Evolutionary conservation across 2,888 invertebrate genomes (phyloP), one percentile per base, ranked within the genome.

Genomic region (Drosophila meridiana): DNA sequence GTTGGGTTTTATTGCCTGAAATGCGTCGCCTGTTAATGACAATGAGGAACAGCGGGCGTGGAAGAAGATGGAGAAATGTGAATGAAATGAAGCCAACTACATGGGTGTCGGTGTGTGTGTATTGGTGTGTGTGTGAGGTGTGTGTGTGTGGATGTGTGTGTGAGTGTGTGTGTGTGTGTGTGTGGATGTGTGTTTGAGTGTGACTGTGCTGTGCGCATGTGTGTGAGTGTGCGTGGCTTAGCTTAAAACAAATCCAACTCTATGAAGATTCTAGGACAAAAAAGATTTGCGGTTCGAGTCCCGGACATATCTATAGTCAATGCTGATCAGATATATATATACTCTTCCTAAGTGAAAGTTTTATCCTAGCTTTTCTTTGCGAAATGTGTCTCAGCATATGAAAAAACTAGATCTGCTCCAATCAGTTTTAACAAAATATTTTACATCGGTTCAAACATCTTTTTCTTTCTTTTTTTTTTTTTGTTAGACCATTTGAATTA

Each of bases 11-110:
- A 92, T 79, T 90, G 90, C 82, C 92, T 92, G 92, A 92, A 92
- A 92, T 87, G 92, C 92, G 92, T 90, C 92, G 90, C 92, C 92
- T 92, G 92, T 92, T 92, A 92, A 92, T 92, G 90, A 85, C 77
- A 91, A 36, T 92, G 83, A 76, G 85, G 73, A 84, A 79, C 76
- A 76, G 55, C 73, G 66, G 63, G 56, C 79, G 60, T 52, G 55
- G 53, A 61, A 65, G 59, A 81, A 74, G 77, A 78, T 78, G 79
- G 70, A 75, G 71, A 82, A 76, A 75, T 85, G 91, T 91, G 91
- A 89, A 89, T 87, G 80, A 78, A 71, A 91, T 92, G 91, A 87
- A 82, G 69, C 50, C 70, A 67, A 50, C 76, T 80, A 73, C 71
- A 26, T 64, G 30, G 36, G 63, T 55, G 47, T n/a, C 26, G 45